A percentile compares a stretch with the other conserved stretches of the same genome.
phyloP scores from a whole-genome alignment of 2,113 vertebrate genomes.

The Eidolon helvum region DNA sequence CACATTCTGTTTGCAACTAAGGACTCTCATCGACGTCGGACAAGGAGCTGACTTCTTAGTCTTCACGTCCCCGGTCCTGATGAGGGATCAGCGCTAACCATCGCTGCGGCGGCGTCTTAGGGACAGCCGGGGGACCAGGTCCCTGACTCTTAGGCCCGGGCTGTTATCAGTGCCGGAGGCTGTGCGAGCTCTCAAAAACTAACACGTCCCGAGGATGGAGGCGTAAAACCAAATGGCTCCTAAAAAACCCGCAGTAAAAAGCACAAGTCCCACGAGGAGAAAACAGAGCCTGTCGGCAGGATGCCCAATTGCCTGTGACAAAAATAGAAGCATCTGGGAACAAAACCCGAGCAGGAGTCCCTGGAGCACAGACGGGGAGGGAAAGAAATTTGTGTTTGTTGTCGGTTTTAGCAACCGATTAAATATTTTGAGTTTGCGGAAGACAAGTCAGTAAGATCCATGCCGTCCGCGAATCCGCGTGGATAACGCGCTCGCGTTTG shows the following conservation, averaged over 20 bases:
- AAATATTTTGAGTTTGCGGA: not conserved
- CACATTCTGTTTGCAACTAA: not conserved
- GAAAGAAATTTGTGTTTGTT: too few species aligned
- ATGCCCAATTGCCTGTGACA: too few species aligned
- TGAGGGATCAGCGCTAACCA: fast-evolving
- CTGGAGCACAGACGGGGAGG: not conserved
- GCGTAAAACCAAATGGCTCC: not conserved
- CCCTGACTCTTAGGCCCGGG: not conserved
- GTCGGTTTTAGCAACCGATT: not conserved
- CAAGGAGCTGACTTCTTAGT: not conserved
- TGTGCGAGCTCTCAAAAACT: not conserved
- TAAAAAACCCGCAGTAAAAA: not conserved
- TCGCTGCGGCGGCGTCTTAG: fast-evolving
- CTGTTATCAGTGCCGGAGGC: fast-evolving
- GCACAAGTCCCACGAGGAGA: too few species aligned
- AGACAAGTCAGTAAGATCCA: not conserved
- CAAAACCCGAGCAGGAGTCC: too few species aligned
- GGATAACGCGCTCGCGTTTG: too few species aligned
- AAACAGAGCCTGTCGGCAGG: too few species aligned
- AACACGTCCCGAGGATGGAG: fast-evolving
- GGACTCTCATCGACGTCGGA: not conserved
- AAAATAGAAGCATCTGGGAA: too few species aligned
- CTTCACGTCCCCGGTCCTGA: fast-evolving
- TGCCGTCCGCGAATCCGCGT: not conserved
- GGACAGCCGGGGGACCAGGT: not conserved